Base-by-base conservation (phyloP, 2,888 invertebrate species). In the Ornithoptera priamus region DNA sequence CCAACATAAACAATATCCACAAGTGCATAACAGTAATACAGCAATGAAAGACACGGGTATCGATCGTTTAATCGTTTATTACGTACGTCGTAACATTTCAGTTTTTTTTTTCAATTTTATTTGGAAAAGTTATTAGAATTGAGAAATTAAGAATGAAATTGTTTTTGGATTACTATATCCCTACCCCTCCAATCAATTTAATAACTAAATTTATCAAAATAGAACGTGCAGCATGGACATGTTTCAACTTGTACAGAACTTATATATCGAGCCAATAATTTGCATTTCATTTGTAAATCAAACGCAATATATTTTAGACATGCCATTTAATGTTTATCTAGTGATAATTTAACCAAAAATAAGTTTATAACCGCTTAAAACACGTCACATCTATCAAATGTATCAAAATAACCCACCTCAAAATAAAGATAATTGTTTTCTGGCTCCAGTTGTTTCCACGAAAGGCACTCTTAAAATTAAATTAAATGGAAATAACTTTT, bases 381-480 rank as follows among this genome's bases (percentile, higher is more conserved):
- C 7, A 8, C 10, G 10, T 39, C 7, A 39, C 53, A 20, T 20
- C 57, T n/a, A 18, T 20, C 20, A 1, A 57, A 57, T 57, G 57
- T 20, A 57, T 57, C 58, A 62, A 70, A 67, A 67, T 67, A 70
- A 70, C 70, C 66, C 68, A 79, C 79, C 79, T 74, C 70, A 75
- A 74, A 75, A 76, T 69, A 69, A 74, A 30, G 69, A 67, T 64
- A 70, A 60, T 71, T 74, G 72, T 63, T 75, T 76, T 72, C 68
- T 65, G 68, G 69, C 73, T 68, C 72, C 60, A 68, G 70, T 22
- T 64, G 71, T 68, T 71, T 68, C 67, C 65, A 72, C 72, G 73
- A 66, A 73, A 75, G 75, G 75, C 76, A 77, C 78, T 72, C 76
- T 78, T 76, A 76, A 76, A 77, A 18, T 76, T 62, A 65, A 74